Conservation (phyloP, 2,113 vertebrate genomes). For the Nerophis lumbriciformis region DNA sequence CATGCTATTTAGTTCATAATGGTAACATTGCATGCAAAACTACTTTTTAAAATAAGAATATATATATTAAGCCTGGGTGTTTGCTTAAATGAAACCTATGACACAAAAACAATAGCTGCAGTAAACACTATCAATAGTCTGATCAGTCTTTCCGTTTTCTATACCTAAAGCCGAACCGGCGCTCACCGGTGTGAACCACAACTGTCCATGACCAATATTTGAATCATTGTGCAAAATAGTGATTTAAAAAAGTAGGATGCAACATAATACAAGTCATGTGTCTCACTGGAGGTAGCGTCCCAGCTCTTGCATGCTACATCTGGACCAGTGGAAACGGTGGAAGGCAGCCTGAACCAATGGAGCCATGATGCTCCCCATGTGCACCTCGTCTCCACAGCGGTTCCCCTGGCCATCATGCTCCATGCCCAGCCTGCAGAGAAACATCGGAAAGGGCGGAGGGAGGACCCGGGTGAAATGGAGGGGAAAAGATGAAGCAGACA, state of each 20-base stretch:
- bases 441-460: too few relatives aligned
- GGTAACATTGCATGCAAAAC: neutral
- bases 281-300: constrained; percentile 92
- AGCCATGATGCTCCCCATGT: constrained; percentile 98
- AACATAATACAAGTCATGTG: constrained; percentile 4
- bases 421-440: constrained; percentile 83
- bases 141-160: too few relatives aligned
- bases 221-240: neutral
- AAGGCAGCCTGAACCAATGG: constrained; percentile 95
- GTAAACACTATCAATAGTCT: neutral
- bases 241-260: neutral
- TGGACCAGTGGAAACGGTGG: constrained; percentile 97
- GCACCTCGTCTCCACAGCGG: constrained; percentile 93
- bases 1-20: too few relatives aligned
- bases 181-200: too few relatives aligned
- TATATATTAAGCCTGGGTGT: too few relatives aligned
- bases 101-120: neutral
- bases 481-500: constrained; percentile 20
- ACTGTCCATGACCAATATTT: too few relatives aligned
- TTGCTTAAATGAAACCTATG: too few relatives aligned
- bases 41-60: too few relatives aligned
- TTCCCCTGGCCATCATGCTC: constrained; percentile 97
- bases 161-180: too few relatives aligned
- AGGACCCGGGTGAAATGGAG: neutral
- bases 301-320: constrained; percentile 96